phyloP scores from a whole-genome alignment of 2,797 vertebrate species.

The Propithecus deckenii region DNA sequence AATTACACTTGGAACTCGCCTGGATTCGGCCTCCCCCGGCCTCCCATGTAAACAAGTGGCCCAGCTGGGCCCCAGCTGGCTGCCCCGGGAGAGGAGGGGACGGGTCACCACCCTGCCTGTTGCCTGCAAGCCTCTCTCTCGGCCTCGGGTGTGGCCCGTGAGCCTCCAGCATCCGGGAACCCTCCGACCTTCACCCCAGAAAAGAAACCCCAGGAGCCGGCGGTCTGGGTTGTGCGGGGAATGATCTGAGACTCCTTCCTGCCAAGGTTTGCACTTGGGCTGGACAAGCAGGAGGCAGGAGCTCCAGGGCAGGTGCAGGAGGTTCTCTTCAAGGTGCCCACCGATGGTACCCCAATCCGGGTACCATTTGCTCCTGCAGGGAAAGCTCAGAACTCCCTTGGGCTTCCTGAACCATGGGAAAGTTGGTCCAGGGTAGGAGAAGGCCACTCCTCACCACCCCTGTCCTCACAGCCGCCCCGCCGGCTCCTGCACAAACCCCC shows the following conservation, averaged over 20 bases:
- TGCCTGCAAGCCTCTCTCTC: background rate
- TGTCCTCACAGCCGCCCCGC: background rate
- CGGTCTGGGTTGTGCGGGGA: fast-evolving
- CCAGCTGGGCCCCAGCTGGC: conserved; percentile 79
- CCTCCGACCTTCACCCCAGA: background rate
- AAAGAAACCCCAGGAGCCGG: background rate
- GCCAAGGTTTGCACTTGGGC: background rate
- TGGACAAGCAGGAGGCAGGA: background rate
- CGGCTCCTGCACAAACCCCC: background rate
- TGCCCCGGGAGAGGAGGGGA: background rate
- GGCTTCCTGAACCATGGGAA: conserved; percentile 48
- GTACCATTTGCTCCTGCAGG: background rate
- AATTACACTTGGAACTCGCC: conserved; percentile 62
- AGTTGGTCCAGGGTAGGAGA: conserved; percentile 6
- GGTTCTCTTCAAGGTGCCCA: background rate
- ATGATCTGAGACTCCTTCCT: background rate
- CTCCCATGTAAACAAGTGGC: conserved; percentile 62
- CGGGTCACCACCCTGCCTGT: background rate
- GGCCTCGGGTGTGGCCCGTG: background rate
- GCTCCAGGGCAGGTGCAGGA: background rate
- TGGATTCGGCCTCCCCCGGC: background rate
- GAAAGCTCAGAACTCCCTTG: background rate
- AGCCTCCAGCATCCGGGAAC: background rate
- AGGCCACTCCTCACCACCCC: background rate
- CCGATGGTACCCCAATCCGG: background rate